Evolutionary conservation across 2,888 invertebrate species (phyloP), one percentile per base, ranked within the genome.

Genomic region (Thereva unica): DNA sequence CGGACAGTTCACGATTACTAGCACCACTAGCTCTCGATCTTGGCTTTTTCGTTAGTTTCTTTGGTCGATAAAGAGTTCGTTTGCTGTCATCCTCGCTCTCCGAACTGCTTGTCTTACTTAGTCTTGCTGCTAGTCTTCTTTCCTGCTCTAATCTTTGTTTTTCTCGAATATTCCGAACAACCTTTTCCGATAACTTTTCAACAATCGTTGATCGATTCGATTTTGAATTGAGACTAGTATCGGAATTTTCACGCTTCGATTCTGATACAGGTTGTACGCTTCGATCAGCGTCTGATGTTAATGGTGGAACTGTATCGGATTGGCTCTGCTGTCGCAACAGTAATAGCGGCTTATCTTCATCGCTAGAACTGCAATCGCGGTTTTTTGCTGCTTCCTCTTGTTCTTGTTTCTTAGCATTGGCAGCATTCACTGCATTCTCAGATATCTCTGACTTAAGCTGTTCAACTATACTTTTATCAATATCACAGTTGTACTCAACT

Each of bases 51-150:
- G 70, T 68, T 1, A 69, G 75, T 65, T 78, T 79, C 64, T 79
- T 78, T 6, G 76, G 72, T 35, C 79, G 73, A 8, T 74, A 77
- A 0, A 74, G 72, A 37, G 75, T 76, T 0, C 77, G 71, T 64
- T 76, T 78, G 40, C 72, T 73, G 6, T 78, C 68, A 70, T 78
- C 78, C 49, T 79, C 85, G 41, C 77, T 80, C 74, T 85, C 85
- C 4, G 81, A 80, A 72, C 78, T 82, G 74, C 84, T 85, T 44
- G 84, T 83, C 54, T 72, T 71, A 64, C 74, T 74, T 34, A 79
- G 57, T 0, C 81, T 72, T 3, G 78, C 79, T 2, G 79, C 78
- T 35, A 78, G 73, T 12, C 78, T 71, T 45, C 77, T 74, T 70
- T 78, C 79, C 64, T 77, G 76, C 41, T 78, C 74, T 37, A 74